A percentile compares a stretch with the other conserved stretches of the same genome.
Conservation (phyloP, 1,140 invertebrate species). For the Eriocheir sinensis region DNA sequence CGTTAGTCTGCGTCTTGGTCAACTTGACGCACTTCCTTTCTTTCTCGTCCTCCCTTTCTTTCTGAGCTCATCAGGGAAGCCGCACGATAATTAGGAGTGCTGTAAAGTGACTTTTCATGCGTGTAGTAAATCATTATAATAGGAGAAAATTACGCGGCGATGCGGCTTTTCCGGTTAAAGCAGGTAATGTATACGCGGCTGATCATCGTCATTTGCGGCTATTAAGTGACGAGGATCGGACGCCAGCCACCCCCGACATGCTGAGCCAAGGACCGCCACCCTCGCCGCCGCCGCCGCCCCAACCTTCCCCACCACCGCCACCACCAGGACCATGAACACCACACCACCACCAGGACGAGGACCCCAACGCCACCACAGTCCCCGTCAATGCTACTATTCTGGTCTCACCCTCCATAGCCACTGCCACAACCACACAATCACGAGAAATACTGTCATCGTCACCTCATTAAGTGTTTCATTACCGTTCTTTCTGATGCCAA, state of each 20-base stretch:
- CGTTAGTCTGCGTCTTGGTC: background rate
- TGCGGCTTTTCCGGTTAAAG: conserved; percentile 21
- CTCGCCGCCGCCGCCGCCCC: background rate
- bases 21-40: background rate
- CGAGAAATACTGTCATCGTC: no score
- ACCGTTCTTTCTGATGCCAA: no score
- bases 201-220: conserved; percentile 13
- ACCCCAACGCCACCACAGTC: background rate
- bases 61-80: background rate
- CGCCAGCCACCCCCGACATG: background rate
- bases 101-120: conserved; percentile 49
- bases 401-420: no score
- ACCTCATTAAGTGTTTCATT: no score
- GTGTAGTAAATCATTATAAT: conserved; percentile 18
- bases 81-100: conserved; percentile 8
- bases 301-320: background rate
- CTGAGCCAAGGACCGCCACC: background rate
- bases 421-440: no score
- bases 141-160: conserved; percentile 29
- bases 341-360: background rate
- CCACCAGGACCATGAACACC: background rate
- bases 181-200: background rate
- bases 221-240: conserved; percentile 13
- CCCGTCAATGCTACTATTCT: background rate
- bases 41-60: background rate